Conservation (phyloP, 2,888 invertebrate genomes). For the Phortica okadai region DNA sequence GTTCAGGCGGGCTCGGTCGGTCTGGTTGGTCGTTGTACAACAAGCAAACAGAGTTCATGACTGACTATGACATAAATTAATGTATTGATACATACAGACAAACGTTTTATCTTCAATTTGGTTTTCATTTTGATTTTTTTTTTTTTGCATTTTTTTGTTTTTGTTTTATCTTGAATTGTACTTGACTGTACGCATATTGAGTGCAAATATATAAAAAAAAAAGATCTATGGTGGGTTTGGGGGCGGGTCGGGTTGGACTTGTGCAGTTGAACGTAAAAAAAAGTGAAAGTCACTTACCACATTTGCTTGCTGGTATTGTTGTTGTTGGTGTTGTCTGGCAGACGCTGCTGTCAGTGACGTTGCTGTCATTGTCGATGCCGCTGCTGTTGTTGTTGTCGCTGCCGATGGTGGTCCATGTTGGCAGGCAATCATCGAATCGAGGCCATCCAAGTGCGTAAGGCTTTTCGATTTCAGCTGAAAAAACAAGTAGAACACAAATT, state of each 20-base stretch:
- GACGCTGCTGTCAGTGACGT: conserved; percentile 40
- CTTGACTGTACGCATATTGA: conserved; percentile 1
- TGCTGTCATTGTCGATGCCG: conserved; percentile 37
- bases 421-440: conserved; percentile 78
- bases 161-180: conserved; percentile 1
- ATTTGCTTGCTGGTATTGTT: conserved; percentile 43
- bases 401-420: conserved; percentile 61
- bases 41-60: background rate
- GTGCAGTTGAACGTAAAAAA: background rate
- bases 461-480: conserved; percentile 85
- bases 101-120: background rate
- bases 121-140: background rate
- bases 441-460: conserved; percentile 83
- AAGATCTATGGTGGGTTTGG: background rate
- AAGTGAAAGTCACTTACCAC: conserved; percentile 45
- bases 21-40: background rate
- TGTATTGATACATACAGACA: background rate
- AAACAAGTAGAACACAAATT: conserved; percentile 36
- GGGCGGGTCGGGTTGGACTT: background rate
- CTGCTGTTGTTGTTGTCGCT: conserved; percentile 38
- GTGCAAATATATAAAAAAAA: background rate
- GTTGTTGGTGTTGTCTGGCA: conserved; percentile 21
- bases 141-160: background rate
- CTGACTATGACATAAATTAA: conserved; percentile 3
- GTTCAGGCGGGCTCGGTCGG: background rate